These are phyloP conservation scores for Heliconius congener DNA, from an alignment of 1,140 invertebrate species.

Conservation along the genomic window DNA sequence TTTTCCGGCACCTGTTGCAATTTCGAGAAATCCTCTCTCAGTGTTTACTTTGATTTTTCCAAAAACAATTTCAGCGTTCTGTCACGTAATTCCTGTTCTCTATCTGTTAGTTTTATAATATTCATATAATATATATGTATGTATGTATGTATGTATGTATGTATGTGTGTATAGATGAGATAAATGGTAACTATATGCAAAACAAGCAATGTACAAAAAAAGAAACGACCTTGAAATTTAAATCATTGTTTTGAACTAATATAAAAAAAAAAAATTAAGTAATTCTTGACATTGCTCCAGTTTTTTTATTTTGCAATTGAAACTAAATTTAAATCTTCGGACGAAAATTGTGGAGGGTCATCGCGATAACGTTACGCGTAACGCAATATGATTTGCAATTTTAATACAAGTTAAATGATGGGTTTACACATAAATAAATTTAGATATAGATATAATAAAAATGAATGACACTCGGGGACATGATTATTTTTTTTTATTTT, in stretches of 20 bases:
- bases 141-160: too few species aligned
- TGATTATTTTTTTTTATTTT: too few species aligned
- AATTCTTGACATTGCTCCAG: constrained; percentile 34
- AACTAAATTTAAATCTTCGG: constrained; percentile 2
- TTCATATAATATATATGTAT: too few species aligned
- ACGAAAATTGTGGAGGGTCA: not conserved
- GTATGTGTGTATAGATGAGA: too few species aligned
- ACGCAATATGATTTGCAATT: not conserved
- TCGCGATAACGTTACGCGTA: not conserved
- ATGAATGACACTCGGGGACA: not conserved
- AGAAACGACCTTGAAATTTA: constrained; percentile 17
- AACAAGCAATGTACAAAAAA: constrained; percentile 21
- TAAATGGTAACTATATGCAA: not conserved
- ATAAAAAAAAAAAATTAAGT: constrained; percentile 17
- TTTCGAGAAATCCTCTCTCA: too few species aligned
- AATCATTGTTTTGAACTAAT: constrained; percentile 27
- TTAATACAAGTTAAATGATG: not conserved
- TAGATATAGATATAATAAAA: not conserved
- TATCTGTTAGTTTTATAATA: too few species aligned
- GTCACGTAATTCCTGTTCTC: too few species aligned
- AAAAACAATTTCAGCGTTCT: too few species aligned
- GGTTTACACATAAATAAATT: not conserved
- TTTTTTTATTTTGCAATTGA: constrained; percentile 28
- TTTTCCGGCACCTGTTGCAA: too few species aligned
- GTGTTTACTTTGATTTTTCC: too few species aligned